Evolutionary conservation across 2,797 vertebrate genomes (phyloP), one percentile per base, ranked within the genome.

Genomic region (Galago senegalensis): DNA sequence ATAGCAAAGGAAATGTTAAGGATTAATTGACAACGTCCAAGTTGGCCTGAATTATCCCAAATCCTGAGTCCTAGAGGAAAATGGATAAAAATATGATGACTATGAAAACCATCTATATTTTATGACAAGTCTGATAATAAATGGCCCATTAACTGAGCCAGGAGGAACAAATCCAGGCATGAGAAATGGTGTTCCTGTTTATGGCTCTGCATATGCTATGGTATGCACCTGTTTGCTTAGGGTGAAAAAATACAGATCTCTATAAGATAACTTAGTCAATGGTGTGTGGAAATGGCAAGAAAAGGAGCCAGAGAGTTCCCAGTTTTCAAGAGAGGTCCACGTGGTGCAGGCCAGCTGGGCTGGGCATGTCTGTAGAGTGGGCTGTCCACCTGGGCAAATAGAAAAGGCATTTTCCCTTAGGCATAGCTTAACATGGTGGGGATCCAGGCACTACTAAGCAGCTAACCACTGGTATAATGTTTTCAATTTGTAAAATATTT

Each of bases 1-100:
- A 76, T 37, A 77, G 65, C 67, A 91, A 97, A 96, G 20, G 37
- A 29, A 89, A 80, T 56, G 40, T 37, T 89, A 94, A 95, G 11
- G 16, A 85, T 37, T 81, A 37, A 84, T 70, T 70, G 46, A 63
- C 31, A 7, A 82, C 20, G 3, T 40, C 40, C 65, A 60, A 82
- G 20, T 70, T 94, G 94, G 56, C n/a, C 79, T 40, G 65, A 63
- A 86, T 46, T 79, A 13, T 73, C 79, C 80, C 1, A 31, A 91
- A 87, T 93, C 53, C 17, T 83, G 43, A 16, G 20, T 63, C 6
- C 20, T 23, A 16, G 5, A 46, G 63, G 25, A 86, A 82, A 84
- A 5, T 40, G 37, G 23, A 56, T 94, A 91, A 95, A 91, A 93
- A 84, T 70, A 70, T 17, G 58, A 69, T 72, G 37, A 87, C 31